Evolutionary conservation across 2,797 vertebrate genomes (phyloP).

Genomic region (Melanotaenia parkinsoni): DNA sequence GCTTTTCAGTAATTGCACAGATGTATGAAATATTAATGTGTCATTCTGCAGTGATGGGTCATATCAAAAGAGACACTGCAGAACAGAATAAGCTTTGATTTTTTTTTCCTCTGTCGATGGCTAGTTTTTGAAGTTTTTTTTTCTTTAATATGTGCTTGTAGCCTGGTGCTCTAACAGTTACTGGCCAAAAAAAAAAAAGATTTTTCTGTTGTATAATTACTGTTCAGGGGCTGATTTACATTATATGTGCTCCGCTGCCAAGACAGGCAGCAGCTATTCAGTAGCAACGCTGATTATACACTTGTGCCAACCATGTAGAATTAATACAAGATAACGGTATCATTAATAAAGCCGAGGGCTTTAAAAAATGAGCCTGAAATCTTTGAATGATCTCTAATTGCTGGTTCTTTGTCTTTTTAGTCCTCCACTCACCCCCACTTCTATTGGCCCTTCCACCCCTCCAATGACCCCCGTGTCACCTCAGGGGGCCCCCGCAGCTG

Average conservation of each 20-base stretch:
- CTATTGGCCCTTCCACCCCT: constrained; percentile 67
- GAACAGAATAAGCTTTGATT: constrained; percentile 5
- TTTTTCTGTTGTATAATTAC: neutral
- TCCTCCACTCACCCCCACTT: constrained; percentile 68
- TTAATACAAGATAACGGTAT: neutral
- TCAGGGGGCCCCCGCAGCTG: constrained; percentile 77
- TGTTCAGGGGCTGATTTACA: neutral
- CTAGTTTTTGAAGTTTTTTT: constrained; percentile 7
- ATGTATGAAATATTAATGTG: constrained; percentile 35
- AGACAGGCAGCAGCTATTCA: neutral
- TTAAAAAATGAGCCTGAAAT: neutral
- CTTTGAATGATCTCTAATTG: neutral
- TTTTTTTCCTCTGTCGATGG: constrained; percentile 9
- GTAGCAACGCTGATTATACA: neutral
- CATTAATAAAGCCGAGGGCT: neutral
- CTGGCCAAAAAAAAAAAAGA: neutral
- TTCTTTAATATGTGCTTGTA: neutral
- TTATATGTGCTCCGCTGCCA: too few species aligned
- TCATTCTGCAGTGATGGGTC: constrained; percentile 9
- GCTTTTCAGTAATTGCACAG: constrained; percentile 33
- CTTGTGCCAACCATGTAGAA: constrained; percentile 1
- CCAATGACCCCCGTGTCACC: constrained; percentile 85
- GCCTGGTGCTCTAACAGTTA: neutral
- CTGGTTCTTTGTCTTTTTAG: constrained; percentile 22
- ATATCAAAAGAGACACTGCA: constrained; percentile 9